Evolutionary conservation across 1,140 invertebrate genomes (phyloP).

Genomic region (Lordiphosa clarofinis): DNA sequence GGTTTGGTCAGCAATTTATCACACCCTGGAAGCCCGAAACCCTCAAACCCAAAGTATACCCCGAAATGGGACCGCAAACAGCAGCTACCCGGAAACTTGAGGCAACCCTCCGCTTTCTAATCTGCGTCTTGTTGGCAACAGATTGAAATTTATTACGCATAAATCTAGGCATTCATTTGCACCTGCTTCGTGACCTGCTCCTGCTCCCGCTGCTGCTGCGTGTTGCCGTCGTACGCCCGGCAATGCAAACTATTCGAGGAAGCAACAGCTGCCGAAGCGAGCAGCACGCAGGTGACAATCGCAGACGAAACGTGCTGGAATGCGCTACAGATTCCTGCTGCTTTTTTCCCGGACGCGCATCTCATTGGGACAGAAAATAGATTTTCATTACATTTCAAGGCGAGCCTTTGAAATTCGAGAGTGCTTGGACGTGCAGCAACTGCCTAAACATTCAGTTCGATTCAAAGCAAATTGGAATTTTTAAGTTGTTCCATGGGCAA

Average conservation of each 20-base stretch:
- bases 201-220: background rate
- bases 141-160: slow-evolving; percentile 79
- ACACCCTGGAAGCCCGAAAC: slow-evolving; percentile 7
- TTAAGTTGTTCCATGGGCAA: slow-evolving; percentile 29
- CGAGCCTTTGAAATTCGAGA: slow-evolving; percentile 55
- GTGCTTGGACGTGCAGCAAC: slow-evolving; percentile 45
- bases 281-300: slow-evolving; percentile 63
- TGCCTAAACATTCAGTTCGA: slow-evolving; percentile 34
- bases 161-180: slow-evolving; percentile 76
- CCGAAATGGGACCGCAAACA: slow-evolving; percentile 9
- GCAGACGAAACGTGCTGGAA: slow-evolving; percentile 48
- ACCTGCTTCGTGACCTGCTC: slow-evolving; percentile 44
- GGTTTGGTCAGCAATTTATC: slow-evolving; percentile 38
- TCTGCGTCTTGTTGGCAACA: slow-evolving; percentile 75
- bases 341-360: slow-evolving; percentile 18
- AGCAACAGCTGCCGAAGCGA: slow-evolving; percentile 48
- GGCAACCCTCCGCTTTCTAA: slow-evolving; percentile 34
- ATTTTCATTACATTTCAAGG: slow-evolving; percentile 51
- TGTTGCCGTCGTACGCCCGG: slow-evolving; percentile 31
- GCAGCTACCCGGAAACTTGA: background rate
- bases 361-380: slow-evolving; percentile 37
- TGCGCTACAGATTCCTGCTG: slow-evolving; percentile 36
- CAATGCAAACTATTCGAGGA: slow-evolving; percentile 66
- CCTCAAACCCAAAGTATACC: slow-evolving; percentile 18
- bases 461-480: slow-evolving; percentile 46